Percentiles rank a stretch among this genome's conserved stretches.
Conservation (phyloP, 2,888 invertebrate genomes). For the Villa cingulata region DNA sequence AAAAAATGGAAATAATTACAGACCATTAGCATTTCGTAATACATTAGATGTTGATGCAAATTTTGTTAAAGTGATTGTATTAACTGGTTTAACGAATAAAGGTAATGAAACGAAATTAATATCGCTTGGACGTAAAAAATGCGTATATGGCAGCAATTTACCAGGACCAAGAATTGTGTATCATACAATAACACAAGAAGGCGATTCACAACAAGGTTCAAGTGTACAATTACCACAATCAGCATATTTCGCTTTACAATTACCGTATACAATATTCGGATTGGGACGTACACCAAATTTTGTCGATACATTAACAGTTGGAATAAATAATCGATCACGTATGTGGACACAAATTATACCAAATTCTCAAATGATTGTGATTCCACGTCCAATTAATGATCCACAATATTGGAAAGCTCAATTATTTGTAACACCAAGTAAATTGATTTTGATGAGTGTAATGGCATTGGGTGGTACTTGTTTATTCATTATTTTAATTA, state of each 20-base stretch:
- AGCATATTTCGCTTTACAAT: slow-evolving; percentile 80
- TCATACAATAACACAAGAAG: slow-evolving; percentile 78
- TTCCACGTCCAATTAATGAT: slow-evolving; percentile 67
- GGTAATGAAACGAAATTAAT: slow-evolving; percentile 57
- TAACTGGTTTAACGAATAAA: slow-evolving; percentile 66
- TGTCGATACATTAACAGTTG: slow-evolving; percentile 76
- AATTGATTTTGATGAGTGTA: slow-evolving; percentile 82
- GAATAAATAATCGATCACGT: slow-evolving; percentile 53
- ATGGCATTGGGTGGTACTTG: slow-evolving; percentile 78
- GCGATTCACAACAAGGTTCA: slow-evolving; percentile 60
- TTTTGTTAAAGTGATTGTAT: slow-evolving; percentile 88
- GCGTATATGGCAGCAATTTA: slow-evolving; percentile 77
- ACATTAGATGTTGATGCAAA: slow-evolving; percentile 87
- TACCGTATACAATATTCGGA: slow-evolving; percentile 93
- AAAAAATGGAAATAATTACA: slow-evolving; percentile 39
- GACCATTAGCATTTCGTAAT: slow-evolving; percentile 70
- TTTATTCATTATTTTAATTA: slow-evolving; percentile 69
- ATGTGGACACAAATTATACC: slow-evolving; percentile 90
- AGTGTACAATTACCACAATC: slow-evolving; percentile 86
- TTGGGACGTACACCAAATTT: slow-evolving; percentile 97
- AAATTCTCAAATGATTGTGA: slow-evolving; percentile 93
- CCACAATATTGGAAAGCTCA: slow-evolving; percentile 78
- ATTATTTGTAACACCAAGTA: slow-evolving; percentile 88
- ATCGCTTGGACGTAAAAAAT: slow-evolving; percentile 57
- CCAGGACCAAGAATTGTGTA: slow-evolving; percentile 84